Evolutionary conservation across 2,113 vertebrate species (phyloP), one percentile per base, ranked within the genome.

Genomic region (Athene noctua): DNA sequence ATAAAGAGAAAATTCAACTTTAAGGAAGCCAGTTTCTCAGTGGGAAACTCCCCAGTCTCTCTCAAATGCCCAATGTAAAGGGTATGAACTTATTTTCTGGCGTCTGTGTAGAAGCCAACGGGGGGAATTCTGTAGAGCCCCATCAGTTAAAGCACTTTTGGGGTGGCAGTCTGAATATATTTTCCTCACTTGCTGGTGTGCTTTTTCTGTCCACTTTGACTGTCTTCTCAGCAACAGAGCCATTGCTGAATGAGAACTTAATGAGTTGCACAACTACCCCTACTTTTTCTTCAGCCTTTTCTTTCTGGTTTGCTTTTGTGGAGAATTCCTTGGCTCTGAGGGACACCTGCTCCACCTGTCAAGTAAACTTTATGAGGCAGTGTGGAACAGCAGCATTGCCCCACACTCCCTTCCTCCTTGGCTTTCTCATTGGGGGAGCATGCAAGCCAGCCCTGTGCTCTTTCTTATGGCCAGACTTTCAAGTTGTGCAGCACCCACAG

Each of bases 1-100:
- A 95, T 94, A 96, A 97, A 97, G 96, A 93, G 79, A 96, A 96
- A 97, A 97, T 70, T 95, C 16, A 94, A 54, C 86, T 92, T 97
- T 87, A 79, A 93, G 65, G 65, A 95, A 95, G 30, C 29, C 61
- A 38, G 51, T 80, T 93, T 65, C 90, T 97, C 79, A 90, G 70
- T 72, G 90, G 88, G 90, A 95, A 96, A 62, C 72, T 91, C 87
- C 21, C 25, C 91, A 71, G 40, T 62, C 73, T 74, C 63, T 66
- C 92, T 95, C 21, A 25, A 95, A 87, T 61, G 74, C 62, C n/a
- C 54, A 83, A 0, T 84, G 49, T 78, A 84, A 91, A 89, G 94
- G 94, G 79, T 93, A 70, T 52, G 38, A 73, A 38, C 22, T 86
- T 96, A 58, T 47, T 70, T 90, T 87, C 91, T 95, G 27, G 42